A percentile compares a stretch with the other conserved stretches of the same genome.
phyloP scores from a whole-genome alignment of 2,888 invertebrate species.

The Leptopilina drosophilae region DNA sequence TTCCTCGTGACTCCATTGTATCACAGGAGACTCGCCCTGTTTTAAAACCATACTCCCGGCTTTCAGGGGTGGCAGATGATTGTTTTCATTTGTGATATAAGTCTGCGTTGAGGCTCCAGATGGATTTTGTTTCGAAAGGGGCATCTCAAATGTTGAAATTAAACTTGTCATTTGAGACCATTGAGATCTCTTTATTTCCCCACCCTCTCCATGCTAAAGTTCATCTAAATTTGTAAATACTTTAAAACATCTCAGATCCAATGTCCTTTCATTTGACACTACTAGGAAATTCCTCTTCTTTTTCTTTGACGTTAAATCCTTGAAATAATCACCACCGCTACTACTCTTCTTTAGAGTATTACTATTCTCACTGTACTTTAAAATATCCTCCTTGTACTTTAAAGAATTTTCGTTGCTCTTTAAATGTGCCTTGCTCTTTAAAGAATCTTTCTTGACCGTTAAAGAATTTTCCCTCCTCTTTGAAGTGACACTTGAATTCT shows the following conservation, averaged over 20 bases:
- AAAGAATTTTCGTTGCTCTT: neutral
- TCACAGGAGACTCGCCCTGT: constrained; percentile 76
- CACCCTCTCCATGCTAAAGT: constrained; percentile 6
- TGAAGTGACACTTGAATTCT: neutral
- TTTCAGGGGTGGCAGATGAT: constrained; percentile 77
- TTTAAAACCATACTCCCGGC: constrained; percentile 73
- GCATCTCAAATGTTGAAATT: constrained; percentile 74
- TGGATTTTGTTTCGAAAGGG: constrained; percentile 78
- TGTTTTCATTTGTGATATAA: constrained; percentile 77
- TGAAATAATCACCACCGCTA: neutral
- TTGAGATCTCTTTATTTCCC: constrained; percentile 47
- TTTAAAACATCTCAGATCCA: neutral
- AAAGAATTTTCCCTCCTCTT: neutral
- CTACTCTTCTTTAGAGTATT: too few species aligned
- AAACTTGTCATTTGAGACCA: constrained; percentile 68
- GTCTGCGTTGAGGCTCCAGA: constrained; percentile 73
- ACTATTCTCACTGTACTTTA: too few species aligned
- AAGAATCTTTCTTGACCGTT: neutral
- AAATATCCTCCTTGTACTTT: too few species aligned
- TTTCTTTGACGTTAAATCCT: neutral
- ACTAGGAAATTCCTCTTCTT: neutral
- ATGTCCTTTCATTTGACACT: neutral
- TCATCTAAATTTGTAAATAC: constrained; percentile 5
- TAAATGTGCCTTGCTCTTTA: neutral
- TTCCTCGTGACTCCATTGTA: constrained; percentile 54